A percentile compares a stretch with the other conserved stretches of the same genome.
Evolutionary conservation across 2,113 vertebrate genomes (phyloP).

Genomic region (Halichoeres trimaculatus): DNA sequence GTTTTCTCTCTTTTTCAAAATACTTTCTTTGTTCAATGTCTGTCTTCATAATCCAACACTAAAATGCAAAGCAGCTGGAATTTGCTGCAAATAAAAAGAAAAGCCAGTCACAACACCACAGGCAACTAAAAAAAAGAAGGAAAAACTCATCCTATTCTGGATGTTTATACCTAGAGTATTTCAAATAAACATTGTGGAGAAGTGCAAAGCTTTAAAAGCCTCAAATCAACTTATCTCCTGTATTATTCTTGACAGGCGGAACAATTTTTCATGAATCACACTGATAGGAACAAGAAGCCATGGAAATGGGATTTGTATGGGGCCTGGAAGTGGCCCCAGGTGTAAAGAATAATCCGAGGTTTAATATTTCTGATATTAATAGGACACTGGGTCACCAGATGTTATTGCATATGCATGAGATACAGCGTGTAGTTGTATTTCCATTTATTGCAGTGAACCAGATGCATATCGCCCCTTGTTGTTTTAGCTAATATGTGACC

Average conservation of each 20-base stretch:
- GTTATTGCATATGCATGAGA: constrained; percentile 21
- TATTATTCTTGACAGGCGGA: constrained; percentile 51
- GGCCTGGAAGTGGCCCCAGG: constrained; percentile 42
- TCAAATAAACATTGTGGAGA: constrained; percentile 22
- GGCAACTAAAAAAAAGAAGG: not conserved
- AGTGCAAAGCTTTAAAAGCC: constrained; percentile 30
- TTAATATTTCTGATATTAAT: constrained; percentile 36
- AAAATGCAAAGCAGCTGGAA: constrained; percentile 4
- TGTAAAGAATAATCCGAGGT: constrained; percentile 38
- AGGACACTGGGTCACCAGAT: constrained; percentile 26
- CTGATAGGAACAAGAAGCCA: constrained; percentile 44
- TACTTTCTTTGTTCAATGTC: not conserved
- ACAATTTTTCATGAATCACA: constrained; percentile 53
- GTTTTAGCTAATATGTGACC: not conserved
- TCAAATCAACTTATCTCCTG: constrained; percentile 59
- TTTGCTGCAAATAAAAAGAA: constrained; percentile 19
- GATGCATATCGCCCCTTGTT: constrained; percentile 4
- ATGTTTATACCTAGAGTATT: constrained; percentile 14
- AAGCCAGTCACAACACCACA: not conserved
- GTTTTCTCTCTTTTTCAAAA: not conserved
- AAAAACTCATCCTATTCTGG: not conserved
- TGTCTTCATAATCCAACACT: not conserved
- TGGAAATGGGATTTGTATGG: constrained; percentile 60
- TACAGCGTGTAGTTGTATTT: constrained; percentile 2
- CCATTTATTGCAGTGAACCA: not conserved